These are phyloP conservation scores for Oophaga pumilio DNA, from an alignment of 2,113 vertebrate genomes.

Conservation along the genomic window DNA sequence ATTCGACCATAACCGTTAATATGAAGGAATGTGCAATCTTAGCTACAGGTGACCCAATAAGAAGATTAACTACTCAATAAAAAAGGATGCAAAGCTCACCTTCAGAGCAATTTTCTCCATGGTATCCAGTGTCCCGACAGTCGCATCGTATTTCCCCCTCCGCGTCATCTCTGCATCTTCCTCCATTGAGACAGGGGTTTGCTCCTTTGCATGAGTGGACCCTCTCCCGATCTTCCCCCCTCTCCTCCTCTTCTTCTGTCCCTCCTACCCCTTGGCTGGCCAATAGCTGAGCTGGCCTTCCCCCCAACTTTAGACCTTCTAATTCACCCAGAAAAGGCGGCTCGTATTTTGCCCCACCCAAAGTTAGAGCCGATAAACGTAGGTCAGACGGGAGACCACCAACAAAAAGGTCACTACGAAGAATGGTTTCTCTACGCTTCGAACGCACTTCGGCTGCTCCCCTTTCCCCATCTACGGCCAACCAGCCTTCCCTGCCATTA, in stretches of 20 bases:
- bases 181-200: constrained; percentile 87
- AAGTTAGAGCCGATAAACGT: constrained; percentile 89
- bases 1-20: no score
- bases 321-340: constrained; percentile 86
- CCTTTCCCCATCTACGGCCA: constrained; percentile 86
- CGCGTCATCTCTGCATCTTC: constrained; percentile 77
- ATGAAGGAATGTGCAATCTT: not conserved
- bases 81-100: constrained; percentile 72
- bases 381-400: constrained; percentile 90
- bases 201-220: constrained; percentile 77
- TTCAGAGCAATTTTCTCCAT: constrained; percentile 89
- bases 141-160: constrained; percentile 85
- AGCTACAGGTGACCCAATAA: not conserved
- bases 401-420: constrained; percentile 89
- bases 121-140: constrained; percentile 86
- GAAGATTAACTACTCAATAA: not conserved
- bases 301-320: constrained; percentile 85
- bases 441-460: constrained; percentile 85
- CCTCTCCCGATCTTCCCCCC: constrained; percentile 79
- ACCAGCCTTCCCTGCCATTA: constrained; percentile 78
- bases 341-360: constrained; percentile 94
- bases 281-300: constrained; percentile 78
- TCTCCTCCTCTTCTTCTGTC: constrained; percentile 81
- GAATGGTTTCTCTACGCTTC: constrained; percentile 87
- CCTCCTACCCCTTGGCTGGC: constrained; percentile 87